phyloP scores from a whole-genome alignment of 2,888 invertebrate genomes.

The Pseudococcus viburni region DNA sequence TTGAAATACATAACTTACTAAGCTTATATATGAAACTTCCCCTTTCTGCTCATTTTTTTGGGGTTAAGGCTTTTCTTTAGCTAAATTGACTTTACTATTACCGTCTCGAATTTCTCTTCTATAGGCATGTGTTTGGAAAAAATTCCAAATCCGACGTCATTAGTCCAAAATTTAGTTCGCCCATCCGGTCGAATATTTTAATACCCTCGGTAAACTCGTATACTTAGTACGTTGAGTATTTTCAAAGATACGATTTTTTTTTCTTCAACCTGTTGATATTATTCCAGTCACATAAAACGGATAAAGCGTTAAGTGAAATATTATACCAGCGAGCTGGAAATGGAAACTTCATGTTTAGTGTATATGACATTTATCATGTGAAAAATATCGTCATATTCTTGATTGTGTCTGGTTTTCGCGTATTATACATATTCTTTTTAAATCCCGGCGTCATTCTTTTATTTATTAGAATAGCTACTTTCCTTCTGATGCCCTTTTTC shows the following conservation, averaged over 20 bases:
- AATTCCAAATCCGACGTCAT: too few species aligned
- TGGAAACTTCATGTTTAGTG: slow-evolving; percentile 65
- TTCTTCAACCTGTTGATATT: slow-evolving; percentile 54
- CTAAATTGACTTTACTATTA: too few species aligned
- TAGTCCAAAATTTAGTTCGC: too few species aligned
- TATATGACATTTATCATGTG: slow-evolving; percentile 61
- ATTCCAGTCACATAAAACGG: slow-evolving; percentile 62
- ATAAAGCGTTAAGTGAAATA: slow-evolving; percentile 64
- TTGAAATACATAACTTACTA: too few species aligned
- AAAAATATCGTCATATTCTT: slow-evolving; percentile 48
- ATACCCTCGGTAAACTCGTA: too few species aligned
- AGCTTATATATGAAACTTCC: too few species aligned
- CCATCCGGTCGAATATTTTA: too few species aligned
- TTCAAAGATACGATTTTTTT: slow-evolving; percentile 5
- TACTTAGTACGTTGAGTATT: background rate
- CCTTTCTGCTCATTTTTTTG: too few species aligned
- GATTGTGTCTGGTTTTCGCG: slow-evolving; percentile 36
- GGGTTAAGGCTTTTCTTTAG: too few species aligned
- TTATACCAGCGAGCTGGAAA: slow-evolving; percentile 57
- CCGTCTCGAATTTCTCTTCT: too few species aligned
- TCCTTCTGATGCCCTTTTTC: background rate
- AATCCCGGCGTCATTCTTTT: slow-evolving; percentile 51
- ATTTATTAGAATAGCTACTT: slow-evolving; percentile 21
- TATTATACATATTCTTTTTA: slow-evolving; percentile 54
- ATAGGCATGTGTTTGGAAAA: too few species aligned